Percentiles rank a stretch among this genome's conserved stretches.
Conservation (phyloP, 23 tunicate species). For the Corella eumyota region DNA sequence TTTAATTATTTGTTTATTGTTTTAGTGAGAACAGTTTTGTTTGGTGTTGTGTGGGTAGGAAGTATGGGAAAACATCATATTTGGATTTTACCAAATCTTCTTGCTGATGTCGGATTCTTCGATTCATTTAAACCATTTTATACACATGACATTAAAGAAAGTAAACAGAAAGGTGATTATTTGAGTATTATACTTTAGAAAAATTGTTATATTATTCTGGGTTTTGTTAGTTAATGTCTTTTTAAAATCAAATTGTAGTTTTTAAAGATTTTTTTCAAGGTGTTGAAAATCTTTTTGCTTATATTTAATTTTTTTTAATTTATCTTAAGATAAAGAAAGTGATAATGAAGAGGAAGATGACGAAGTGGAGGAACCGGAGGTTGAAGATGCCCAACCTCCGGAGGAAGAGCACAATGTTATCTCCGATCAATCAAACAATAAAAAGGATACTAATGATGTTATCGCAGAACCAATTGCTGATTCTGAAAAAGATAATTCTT, state of each 20-base stretch:
- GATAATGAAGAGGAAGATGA: no score
- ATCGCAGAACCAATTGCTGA: no score
- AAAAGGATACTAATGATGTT: no score
- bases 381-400: no score
- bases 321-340: neutral
- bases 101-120: slow-evolving; percentile 87
- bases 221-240: neutral
- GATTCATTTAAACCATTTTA: slow-evolving; percentile 93
- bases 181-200: neutral
- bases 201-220: neutral
- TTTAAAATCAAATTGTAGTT: neutral
- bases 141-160: slow-evolving; percentile 35
- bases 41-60: slow-evolving; percentile 49
- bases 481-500: no score
- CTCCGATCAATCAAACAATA: no score
- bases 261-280: neutral
- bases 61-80: slow-evolving; percentile 81
- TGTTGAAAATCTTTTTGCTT: neutral
- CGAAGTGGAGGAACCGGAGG: no score
- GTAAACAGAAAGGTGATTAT: slow-evolving; percentile 9
- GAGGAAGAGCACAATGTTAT: no score
- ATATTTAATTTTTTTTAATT: neutral
- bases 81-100: slow-evolving; percentile 87
- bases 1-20: no score
- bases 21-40: slow-evolving; percentile 58